Evolutionary conservation across 2,113 vertebrate genomes (phyloP).

Genomic region (Lipophrys pholis): DNA sequence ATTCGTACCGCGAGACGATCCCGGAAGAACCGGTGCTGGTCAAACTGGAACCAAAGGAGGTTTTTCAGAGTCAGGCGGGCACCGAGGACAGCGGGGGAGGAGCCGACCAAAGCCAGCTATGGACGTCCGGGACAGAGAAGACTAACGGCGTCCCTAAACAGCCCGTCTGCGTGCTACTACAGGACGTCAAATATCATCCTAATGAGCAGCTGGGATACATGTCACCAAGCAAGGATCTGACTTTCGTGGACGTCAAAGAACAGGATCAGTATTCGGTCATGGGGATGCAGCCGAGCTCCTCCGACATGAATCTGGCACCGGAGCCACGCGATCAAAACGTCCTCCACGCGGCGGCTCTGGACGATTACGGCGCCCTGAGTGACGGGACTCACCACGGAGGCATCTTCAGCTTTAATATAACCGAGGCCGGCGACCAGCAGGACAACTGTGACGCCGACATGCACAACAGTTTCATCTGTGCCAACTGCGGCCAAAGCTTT

Average conservation of each 20-base stretch:
- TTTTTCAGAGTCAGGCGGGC: conserved; percentile 9
- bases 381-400: conserved; percentile 13
- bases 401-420: conserved; percentile 33
- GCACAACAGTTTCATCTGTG: conserved; percentile 71
- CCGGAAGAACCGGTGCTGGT: conserved; percentile 27
- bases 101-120: conserved; percentile 28
- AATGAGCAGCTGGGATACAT: conserved; percentile 30
- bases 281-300: conserved; percentile 1
- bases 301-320: background rate
- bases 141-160: background rate
- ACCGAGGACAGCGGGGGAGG: background rate
- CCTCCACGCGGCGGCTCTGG: background rate
- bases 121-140: conserved; percentile 23
- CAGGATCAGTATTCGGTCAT: conserved; percentile 27
- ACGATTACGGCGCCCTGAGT: conserved; percentile 8
- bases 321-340: conserved; percentile 15
- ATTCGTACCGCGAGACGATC: background rate
- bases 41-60: conserved; percentile 54
- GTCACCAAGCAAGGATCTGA: background rate
- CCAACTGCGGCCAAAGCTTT: conserved; percentile 71
- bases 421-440: background rate
- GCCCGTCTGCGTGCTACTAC: conserved; percentile 11
- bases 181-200: conserved; percentile 38
- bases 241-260: conserved; percentile 38
- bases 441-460: background rate